phyloP scores from a whole-genome alignment of 2,113 vertebrate genomes.

The Notechis scutatus region DNA sequence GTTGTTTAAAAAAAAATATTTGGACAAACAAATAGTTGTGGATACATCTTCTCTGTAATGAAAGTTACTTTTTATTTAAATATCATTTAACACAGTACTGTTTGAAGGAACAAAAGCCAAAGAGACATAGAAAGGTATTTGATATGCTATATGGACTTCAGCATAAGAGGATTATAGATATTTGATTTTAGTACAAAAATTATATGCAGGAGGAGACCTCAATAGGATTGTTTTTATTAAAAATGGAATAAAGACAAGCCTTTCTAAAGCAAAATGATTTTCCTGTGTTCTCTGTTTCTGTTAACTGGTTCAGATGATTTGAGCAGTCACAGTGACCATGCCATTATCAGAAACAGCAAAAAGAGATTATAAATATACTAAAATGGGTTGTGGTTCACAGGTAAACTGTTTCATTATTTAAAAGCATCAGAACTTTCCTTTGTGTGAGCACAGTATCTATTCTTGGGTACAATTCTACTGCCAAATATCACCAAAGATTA shows the following conservation, averaged over 20 bases:
- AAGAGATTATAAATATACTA: not conserved
- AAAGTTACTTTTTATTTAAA: conserved; percentile 14
- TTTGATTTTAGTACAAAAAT: conserved; percentile 17
- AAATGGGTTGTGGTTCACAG: not conserved
- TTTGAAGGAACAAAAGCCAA: conserved; percentile 5
- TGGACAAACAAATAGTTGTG: not conserved
- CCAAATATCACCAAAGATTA: not conserved
- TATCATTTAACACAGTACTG: not conserved
- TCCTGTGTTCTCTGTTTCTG: not conserved
- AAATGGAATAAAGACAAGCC: not conserved
- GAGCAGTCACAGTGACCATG: not conserved
- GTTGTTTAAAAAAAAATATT: not conserved
- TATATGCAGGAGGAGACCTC: conserved; percentile 5
- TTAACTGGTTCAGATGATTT: not conserved
- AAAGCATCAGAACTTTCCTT: not conserved
- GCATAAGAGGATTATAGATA: not conserved
- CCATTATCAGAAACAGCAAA: not conserved
- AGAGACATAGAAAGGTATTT: conserved; percentile 13
- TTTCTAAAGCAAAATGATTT: not conserved
- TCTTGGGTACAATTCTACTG: not conserved
- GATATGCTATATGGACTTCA: conserved; percentile 2
- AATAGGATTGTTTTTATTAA: not conserved
- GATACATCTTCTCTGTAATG: not conserved
- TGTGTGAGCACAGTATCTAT: not conserved
- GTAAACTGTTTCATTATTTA: not conserved